A percentile compares a stretch with the other conserved stretches of the same genome.
Evolutionary conservation across 2,113 vertebrate species (phyloP).

Genomic region (Sinosuthora webbiana): DNA sequence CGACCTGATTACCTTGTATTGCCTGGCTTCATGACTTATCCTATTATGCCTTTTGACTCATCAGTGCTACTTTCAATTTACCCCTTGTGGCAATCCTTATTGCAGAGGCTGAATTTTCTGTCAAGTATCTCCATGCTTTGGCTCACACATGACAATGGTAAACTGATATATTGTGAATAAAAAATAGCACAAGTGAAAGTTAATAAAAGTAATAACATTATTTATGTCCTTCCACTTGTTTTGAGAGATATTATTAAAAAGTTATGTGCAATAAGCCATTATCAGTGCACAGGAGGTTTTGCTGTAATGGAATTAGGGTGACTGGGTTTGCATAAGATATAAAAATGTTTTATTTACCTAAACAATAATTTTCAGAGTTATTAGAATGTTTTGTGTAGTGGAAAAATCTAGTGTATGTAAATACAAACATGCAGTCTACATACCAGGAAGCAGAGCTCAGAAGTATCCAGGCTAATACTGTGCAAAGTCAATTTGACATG

Average conservation of each 20-base stretch:
- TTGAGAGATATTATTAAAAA: not conserved
- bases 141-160: not conserved
- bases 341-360: not conserved
- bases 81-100: not conserved
- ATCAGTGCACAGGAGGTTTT: not conserved
- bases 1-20: not conserved
- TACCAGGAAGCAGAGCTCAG: not conserved
- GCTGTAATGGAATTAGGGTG: not conserved
- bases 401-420: not conserved
- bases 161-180: not conserved
- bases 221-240: not conserved
- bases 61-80: not conserved
- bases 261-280: not conserved
- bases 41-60: not conserved
- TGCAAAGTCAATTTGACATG: not conserved
- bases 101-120: not conserved
- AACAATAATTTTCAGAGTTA: not conserved
- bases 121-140: not conserved
- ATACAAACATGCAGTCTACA: not conserved
- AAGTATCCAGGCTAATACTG: not conserved
- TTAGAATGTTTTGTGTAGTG: not conserved
- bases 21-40: not conserved
- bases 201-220: not conserved
- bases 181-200: not conserved
- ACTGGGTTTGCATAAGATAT: not conserved